A percentile compares a stretch with the other conserved stretches of the same genome.
Evolutionary conservation across 2,888 invertebrate genomes (phyloP).

Genomic region (Chaetoderma sp.): DNA sequence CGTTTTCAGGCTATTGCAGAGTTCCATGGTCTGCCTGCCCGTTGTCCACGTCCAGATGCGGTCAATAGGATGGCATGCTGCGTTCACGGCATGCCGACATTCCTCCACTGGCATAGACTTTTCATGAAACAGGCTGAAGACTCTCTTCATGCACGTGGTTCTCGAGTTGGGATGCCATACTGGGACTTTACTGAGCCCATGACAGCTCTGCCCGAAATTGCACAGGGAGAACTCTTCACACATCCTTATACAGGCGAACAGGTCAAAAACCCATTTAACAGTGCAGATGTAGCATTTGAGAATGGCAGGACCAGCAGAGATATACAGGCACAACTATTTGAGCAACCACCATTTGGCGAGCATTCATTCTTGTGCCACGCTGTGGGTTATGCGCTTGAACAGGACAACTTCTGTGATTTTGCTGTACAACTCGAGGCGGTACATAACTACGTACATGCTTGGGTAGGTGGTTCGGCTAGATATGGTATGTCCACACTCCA

Average conservation of each 20-base stretch:
- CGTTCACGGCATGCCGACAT: slow-evolving; percentile 33
- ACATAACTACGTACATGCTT: slow-evolving; percentile 25
- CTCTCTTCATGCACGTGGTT: slow-evolving; percentile 31
- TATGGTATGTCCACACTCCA: slow-evolving; percentile 29
- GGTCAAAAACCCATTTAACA: slow-evolving; percentile 33
- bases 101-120: slow-evolving; percentile 41
- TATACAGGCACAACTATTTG: slow-evolving; percentile 17
- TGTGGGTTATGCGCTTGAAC: slow-evolving; percentile 34
- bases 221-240: slow-evolving; percentile 25
- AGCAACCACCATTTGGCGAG: slow-evolving; percentile 28
- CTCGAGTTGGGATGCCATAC: slow-evolving; percentile 38
- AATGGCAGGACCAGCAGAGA: slow-evolving; percentile 19
- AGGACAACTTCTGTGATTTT: slow-evolving; percentile 40
- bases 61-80: slow-evolving; percentile 30
- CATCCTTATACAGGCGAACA: slow-evolving; percentile 21
- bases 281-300: slow-evolving; percentile 29
- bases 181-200: slow-evolving; percentile 39
- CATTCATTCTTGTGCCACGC: slow-evolving; percentile 35
- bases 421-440: slow-evolving; percentile 32
- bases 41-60: slow-evolving; percentile 36
- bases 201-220: slow-evolving; percentile 28
- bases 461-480: slow-evolving; percentile 13
- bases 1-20: slow-evolving; percentile 41
- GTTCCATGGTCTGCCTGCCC: slow-evolving; percentile 39
- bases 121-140: slow-evolving; percentile 37